These are phyloP conservation scores for Polydesmus complanatus DNA, from an alignment of 2,888 invertebrate genomes.

Conservation along the genomic window DNA sequence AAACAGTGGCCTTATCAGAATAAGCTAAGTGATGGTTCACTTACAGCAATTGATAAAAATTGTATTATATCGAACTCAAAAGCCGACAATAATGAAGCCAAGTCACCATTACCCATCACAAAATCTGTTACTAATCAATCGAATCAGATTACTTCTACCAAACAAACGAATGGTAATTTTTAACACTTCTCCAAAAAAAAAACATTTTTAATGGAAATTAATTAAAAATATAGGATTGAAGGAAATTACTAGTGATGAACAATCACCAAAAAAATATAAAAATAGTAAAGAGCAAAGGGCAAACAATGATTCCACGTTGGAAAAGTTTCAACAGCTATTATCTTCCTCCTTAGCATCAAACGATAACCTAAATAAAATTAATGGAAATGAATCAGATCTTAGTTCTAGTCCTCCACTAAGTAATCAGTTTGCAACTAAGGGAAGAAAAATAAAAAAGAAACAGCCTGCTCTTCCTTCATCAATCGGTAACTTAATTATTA, in stretches of 20 bases:
- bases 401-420: not conserved
- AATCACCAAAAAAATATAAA: not conserved
- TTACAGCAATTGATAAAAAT: not conserved
- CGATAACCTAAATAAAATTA: not conserved
- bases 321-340: not conserved
- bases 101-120: not conserved
- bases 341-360: not conserved
- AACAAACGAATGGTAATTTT: too few relatives aligned
- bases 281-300: not conserved
- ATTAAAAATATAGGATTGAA: too few relatives aligned
- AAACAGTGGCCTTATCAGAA: not conserved
- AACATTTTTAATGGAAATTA: too few relatives aligned
- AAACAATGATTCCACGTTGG: not conserved
- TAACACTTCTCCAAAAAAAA: too few relatives aligned
- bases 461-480: not conserved
- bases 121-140: too few relatives aligned
- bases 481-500: too few relatives aligned
- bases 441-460: not conserved
- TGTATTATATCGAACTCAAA: too few relatives aligned
- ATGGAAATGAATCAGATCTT: not conserved
- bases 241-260: too few relatives aligned
- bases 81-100: not conserved
- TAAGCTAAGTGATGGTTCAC: not conserved
- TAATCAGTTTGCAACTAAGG: not conserved
- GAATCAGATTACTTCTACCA: too few relatives aligned